phyloP scores from a whole-genome alignment of 2,797 vertebrate species.

The Hemitrygon akajei region DNA sequence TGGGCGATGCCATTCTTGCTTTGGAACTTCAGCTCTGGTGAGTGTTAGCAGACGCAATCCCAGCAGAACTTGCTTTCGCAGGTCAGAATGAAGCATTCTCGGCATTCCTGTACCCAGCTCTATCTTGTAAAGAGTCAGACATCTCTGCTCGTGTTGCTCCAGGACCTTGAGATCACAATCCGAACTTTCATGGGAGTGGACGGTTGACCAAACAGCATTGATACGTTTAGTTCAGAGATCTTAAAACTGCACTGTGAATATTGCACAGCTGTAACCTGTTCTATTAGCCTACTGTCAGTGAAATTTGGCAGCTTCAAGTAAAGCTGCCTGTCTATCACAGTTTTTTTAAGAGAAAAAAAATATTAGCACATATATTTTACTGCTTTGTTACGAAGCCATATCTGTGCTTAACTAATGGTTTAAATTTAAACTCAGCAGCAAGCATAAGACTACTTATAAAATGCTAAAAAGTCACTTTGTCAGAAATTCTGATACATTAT shows the following conservation, averaged over 20 bases:
- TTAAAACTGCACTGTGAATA: constrained; percentile 44
- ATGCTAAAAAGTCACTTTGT: neutral
- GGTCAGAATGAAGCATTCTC: constrained; percentile 65
- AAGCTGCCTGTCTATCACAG: constrained; percentile 43
- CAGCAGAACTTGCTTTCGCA: constrained; percentile 48
- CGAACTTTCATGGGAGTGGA: constrained; percentile 43
- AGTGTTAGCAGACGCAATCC: constrained; percentile 71
- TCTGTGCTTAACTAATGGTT: neutral
- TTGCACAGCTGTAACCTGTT: constrained; percentile 71
- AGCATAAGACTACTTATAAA: neutral
- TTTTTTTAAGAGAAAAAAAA: constrained; percentile 1
- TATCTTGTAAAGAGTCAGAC: constrained; percentile 49
- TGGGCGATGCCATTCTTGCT: constrained; percentile 84
- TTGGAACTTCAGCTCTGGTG: constrained; percentile 78
- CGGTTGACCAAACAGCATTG: constrained; percentile 42
- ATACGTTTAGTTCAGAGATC: constrained; percentile 46
- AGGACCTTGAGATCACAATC: constrained; percentile 60
- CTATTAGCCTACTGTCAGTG: constrained; percentile 57
- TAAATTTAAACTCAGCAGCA: neutral
- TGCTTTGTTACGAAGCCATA: constrained; percentile 10
- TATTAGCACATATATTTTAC: constrained; percentile 7
- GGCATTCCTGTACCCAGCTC: constrained; percentile 57
- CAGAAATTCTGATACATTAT: neutral
- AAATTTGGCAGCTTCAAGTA: constrained; percentile 69
- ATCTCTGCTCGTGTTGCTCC: constrained; percentile 55